A percentile compares a stretch with the other conserved stretches of the same genome.
phyloP scores from a whole-genome alignment of 2,797 vertebrate genomes.

The Coccyzus lansbergi region DNA sequence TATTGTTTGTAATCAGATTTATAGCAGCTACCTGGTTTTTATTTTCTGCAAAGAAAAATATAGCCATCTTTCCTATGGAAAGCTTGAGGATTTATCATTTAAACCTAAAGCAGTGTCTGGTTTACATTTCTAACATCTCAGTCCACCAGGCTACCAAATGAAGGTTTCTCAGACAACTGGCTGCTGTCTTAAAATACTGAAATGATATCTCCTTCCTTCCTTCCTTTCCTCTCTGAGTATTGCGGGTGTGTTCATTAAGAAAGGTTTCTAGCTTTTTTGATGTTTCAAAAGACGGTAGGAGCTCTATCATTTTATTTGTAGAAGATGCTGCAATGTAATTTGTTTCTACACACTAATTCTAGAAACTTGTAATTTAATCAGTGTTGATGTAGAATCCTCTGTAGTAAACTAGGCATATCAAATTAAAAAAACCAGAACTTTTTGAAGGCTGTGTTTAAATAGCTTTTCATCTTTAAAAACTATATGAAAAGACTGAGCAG shows the following conservation, averaged over 20 bases:
- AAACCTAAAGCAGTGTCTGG: not conserved
- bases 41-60: not conserved
- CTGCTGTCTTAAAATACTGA: not conserved
- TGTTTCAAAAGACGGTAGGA: no score
- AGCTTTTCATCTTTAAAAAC: not conserved
- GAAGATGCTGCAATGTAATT: not conserved
- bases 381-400: not conserved
- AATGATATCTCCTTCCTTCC: not conserved
- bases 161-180: not conserved
- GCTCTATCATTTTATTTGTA: not conserved
- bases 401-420: not conserved
- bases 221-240: not conserved
- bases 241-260: not conserved
- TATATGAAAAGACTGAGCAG: not conserved
- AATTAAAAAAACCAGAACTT: not conserved
- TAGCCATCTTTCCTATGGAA: not conserved
- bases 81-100: not conserved
- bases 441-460: not conserved
- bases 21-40: not conserved
- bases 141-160: not conserved
- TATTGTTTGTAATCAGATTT: not conserved
- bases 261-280: no score
- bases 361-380: not conserved
- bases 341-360: not conserved
- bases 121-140: not conserved